Evolutionary conservation across 2,113 vertebrate genomes (phyloP), one percentile per base, ranked within the genome.

Genomic region (Platichthys flesus): DNA sequence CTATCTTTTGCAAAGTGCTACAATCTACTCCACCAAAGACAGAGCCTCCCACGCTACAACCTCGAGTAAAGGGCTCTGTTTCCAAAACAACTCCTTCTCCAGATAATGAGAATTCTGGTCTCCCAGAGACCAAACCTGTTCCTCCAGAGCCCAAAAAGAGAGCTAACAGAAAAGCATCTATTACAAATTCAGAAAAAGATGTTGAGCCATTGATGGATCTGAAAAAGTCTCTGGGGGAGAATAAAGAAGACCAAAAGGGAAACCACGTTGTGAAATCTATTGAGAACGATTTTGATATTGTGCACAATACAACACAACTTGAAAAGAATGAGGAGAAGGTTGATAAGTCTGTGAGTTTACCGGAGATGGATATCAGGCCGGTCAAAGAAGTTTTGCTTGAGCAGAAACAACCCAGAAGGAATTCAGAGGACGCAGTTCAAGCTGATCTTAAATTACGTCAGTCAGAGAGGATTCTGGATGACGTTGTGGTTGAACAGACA

Each of bases 61-160:
- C 70, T 1, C 47, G 14, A 14, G 6, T 16, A 61, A 90, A 85
- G 37, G 63, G 23, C 10, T 61, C 63, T 15, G 56, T 37, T 45
- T 45, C 71, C 16, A 79, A 70, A 81, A 52, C 59, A 62, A 47
- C 23, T 24, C 23, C 23, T 61, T 10, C 58, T 37, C 90, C 89
- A 49, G 81, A 88, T 9, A 2, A 13, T 0, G 75, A 79, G 28
- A 72, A 7, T 6, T 18, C 66, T 1, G 18, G 0, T 0, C 15
- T 56, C 14, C 24, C 62, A 69, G 85, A 88, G 31, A n/a, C 45
- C 49, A 78, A 77, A 67, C 47, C 59, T 51, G 52, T 65, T 79
- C 78, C 76, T 18, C 83, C 83, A 20, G 85, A 88, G 59, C 78
- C 86, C 35, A 90, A 88, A 82, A 93, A 82, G 75, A 88, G 84